Evolutionary conservation across 2,113 vertebrate genomes (phyloP).

Genomic region (Eulemur macaco): DNA sequence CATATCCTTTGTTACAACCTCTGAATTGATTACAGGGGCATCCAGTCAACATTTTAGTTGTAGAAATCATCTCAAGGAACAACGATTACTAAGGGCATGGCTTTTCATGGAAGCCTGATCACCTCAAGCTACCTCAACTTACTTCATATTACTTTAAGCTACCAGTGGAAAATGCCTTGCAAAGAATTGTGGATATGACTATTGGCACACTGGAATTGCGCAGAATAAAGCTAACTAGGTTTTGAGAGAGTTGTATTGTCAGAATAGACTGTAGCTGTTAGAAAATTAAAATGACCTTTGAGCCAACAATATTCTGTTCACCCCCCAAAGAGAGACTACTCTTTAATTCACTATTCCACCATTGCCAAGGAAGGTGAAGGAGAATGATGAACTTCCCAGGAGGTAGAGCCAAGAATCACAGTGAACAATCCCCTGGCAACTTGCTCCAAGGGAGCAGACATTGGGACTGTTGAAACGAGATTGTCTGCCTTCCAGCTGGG

Average conservation of each 20-base stretch:
- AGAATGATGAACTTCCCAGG: not conserved
- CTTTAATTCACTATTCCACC: not conserved
- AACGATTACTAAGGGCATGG: not conserved
- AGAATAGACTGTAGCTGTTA: not conserved
- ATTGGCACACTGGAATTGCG: not conserved
- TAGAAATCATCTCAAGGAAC: not conserved
- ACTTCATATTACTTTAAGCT: not conserved
- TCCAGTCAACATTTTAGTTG: not conserved
- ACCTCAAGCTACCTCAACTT: not conserved
- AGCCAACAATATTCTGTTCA: not conserved
- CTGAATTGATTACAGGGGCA: not conserved
- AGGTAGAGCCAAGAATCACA: not conserved
- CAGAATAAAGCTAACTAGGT: not conserved
- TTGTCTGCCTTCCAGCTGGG: not conserved
- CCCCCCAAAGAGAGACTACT: not conserved
- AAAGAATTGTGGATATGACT: not conserved
- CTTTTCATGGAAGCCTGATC: not conserved
- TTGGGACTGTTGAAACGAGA: not conserved
- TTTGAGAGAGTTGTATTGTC: not conserved
- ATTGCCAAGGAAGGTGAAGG: not conserved
- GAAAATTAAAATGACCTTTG: not conserved
- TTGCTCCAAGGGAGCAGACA: not conserved
- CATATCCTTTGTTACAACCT: not conserved
- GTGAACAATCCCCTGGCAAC: fast-evolving
- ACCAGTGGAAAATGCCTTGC: not conserved